A percentile compares a stretch with the other conserved stretches of the same genome.
phyloP scores from a whole-genome alignment of 2,113 vertebrate species.

The Apistogramma diplotaenia region DNA sequence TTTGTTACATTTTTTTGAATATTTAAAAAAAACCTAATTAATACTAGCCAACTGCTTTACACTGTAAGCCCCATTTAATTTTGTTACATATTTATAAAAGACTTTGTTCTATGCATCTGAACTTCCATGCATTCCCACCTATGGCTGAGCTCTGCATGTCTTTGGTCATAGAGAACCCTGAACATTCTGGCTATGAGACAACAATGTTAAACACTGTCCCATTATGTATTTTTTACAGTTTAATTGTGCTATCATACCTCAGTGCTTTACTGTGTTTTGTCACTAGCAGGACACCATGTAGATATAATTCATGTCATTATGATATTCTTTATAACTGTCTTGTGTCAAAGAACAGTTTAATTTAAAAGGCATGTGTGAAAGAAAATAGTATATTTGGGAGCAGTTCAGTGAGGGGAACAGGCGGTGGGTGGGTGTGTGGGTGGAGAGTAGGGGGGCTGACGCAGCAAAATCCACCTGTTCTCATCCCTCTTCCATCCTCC shows the following conservation, averaged over 20 bases:
- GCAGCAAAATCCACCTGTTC: constrained; percentile 62
- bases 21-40: no score
- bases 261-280: not conserved
- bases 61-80: not conserved
- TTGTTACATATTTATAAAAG: rapidly evolving
- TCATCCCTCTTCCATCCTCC: constrained; percentile 49
- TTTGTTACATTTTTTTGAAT: not conserved
- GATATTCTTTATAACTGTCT: not conserved
- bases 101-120: not conserved
- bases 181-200: not conserved
- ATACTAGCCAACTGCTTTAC: not conserved
- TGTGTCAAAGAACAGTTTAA: constrained; percentile 29
- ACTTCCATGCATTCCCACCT: not conserved
- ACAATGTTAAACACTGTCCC: not conserved
- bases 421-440: constrained; percentile 1
- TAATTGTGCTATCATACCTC: not conserved
- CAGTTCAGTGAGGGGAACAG: constrained; percentile 28
- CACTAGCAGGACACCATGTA: not conserved
- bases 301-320: not conserved
- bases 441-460: constrained; percentile 48
- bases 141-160: not conserved
- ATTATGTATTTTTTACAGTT: not conserved
- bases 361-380: constrained; percentile 31
- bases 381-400: constrained; percentile 21
- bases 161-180: no score